Base-by-base conservation (phyloP, 1,140 invertebrate genomes). In the Zaprionus davidi region DNA sequence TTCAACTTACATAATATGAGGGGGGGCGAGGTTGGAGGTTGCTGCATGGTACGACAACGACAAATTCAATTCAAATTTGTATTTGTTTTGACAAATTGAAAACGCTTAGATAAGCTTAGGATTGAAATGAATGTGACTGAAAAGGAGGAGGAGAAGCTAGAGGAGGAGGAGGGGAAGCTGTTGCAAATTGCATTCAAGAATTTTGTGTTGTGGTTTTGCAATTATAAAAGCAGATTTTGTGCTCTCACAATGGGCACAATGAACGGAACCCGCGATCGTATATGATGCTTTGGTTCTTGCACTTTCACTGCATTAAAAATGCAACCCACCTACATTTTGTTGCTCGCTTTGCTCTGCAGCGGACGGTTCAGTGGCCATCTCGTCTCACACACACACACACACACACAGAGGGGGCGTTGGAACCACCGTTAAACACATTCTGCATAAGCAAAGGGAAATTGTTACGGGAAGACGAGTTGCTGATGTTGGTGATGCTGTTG, bases 301-400 rank as follows among this genome's bases (percentile, higher is more conserved):
- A 88, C 84, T 88, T 88, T 88, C 84, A 82, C 84, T 90, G 73
- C 76, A 84, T 88, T 84, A 84, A 78, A 44, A 88, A 88, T 88
- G 84, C 84, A 90, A 78, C 78, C 78, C 84, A 88, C 84, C 84
- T 88, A 88, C 84, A 88, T 88, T 71, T 76, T 62, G 38, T 41
- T 69, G 57, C 56, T 46, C 49, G 65, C 41, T 64, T 62, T 67
- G 57, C 59, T 34, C 56, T 55, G 38, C 46, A 7, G 15, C 41
- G 15, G 6, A 59, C 73, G 64, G 77, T 79, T 79, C 77, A 79
- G 57, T 79, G 77, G 74, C 77, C 77, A 78, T 57, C 49, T 46
- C 36, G 31, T 3, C 31, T 3, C 31, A 34, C 9, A 34, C 31
- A 34, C 31, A 34, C 31, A 82, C 28, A 28, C 31, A 82, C 3